These are phyloP conservation scores for Nannoperca australis DNA, from an alignment of 2,797 vertebrate genomes.

Conservation along the genomic window DNA sequence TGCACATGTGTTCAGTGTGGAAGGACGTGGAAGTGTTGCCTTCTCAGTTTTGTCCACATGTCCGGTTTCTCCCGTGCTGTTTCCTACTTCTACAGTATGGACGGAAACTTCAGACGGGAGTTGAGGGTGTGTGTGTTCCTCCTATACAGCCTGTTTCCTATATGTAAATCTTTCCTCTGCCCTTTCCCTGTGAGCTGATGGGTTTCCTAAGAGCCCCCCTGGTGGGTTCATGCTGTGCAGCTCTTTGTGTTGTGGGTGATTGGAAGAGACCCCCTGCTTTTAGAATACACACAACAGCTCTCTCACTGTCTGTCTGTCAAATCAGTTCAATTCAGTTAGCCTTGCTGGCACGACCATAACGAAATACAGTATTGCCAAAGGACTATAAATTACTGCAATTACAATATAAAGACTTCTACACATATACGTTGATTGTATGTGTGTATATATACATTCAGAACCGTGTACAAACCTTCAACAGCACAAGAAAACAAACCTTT, in stretches of 20 bases:
- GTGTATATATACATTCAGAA: too few species aligned
- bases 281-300: conserved; percentile 64
- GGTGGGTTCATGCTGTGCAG: conserved; percentile 75
- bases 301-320: conserved; percentile 10
- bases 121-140: conserved; percentile 21
- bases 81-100: neutral
- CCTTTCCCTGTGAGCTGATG: conserved; percentile 72
- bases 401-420: too few species aligned
- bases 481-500: neutral
- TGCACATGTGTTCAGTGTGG: neutral
- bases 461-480: too few species aligned
- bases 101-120: neutral
- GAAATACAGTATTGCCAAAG: too few species aligned
- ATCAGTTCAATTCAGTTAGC: too few species aligned
- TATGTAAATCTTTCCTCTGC: conserved; percentile 59
- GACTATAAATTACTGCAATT: too few species aligned
- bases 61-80: neutral
- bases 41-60: neutral
- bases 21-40: neutral
- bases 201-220: conserved; percentile 74
- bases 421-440: too few species aligned
- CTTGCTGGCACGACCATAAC: too few species aligned
- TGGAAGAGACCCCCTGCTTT: conserved; percentile 74
- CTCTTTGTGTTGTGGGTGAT: conserved; percentile 80
- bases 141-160: conserved; percentile 51